Conservation (phyloP, 2,888 invertebrate species). For the Idaea aversata region DNA sequence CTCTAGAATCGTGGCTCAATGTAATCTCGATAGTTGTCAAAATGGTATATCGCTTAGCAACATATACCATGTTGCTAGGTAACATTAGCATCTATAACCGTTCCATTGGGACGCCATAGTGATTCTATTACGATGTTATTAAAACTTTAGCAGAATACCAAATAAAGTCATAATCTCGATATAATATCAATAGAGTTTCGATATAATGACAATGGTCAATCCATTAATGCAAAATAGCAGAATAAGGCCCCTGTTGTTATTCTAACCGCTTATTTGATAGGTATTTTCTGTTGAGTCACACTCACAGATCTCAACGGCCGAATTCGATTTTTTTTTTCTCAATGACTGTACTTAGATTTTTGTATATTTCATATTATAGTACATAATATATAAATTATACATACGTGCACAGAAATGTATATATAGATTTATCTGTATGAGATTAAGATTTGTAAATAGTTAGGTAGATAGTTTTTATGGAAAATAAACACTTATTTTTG, state of each 20-base stretch:
- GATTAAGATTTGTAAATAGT: constrained; percentile 21
- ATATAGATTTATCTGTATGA: constrained; percentile 12
- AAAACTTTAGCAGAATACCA: too few species aligned
- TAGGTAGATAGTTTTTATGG: neutral
- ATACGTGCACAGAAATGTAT: constrained; percentile 12
- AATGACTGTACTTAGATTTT: constrained; percentile 20
- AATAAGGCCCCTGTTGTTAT: neutral
- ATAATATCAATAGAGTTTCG: too few species aligned
- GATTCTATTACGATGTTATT: too few species aligned
- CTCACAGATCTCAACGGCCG: constrained; percentile 26
- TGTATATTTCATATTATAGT: constrained; percentile 14
- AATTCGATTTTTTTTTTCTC: constrained; percentile 21
- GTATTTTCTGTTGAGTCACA: constrained; percentile 7
- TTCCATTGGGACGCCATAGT: too few species aligned
- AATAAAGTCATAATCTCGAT: too few species aligned
- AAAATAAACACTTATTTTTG: neutral
- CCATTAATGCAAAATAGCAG: too few species aligned
- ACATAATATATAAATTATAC: constrained; percentile 15
- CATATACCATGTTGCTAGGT: too few species aligned
- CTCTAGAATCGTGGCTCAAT: too few species aligned
- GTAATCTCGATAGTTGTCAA: too few species aligned
- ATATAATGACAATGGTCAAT: too few species aligned
- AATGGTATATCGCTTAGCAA: too few species aligned
- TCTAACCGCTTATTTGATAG: neutral
- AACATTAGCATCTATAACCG: too few species aligned